phyloP scores from a whole-genome alignment of 2,888 invertebrate genomes.

The Phania funesta region DNA sequence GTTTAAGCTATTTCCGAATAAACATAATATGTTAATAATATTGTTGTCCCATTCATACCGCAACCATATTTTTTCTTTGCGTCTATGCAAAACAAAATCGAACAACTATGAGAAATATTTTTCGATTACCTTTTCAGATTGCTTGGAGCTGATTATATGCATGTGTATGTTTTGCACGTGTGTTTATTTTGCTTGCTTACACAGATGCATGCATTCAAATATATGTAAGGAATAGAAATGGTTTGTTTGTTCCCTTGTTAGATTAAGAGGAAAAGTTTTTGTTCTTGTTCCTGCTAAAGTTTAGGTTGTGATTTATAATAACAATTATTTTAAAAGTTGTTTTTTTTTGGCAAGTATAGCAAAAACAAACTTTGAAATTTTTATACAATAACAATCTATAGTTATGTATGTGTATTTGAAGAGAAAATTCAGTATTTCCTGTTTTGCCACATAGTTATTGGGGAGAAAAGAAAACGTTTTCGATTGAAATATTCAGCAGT shows the following conservation, averaged over 20 bases:
- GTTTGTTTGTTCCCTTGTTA: not conserved
- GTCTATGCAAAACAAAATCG: too few relatives aligned
- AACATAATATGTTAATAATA: too few relatives aligned
- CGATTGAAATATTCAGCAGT: not conserved
- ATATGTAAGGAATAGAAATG: not conserved
- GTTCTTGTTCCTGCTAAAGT: conserved; percentile 25
- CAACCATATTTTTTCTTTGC: too few relatives aligned
- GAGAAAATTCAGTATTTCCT: conserved; percentile 48
- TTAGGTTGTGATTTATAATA: conserved; percentile 62
- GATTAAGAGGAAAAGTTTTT: conserved; percentile 36
- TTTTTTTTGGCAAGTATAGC: not conserved
- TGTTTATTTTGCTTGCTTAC: conserved; percentile 6
- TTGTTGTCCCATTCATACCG: too few relatives aligned
- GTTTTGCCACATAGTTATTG: not conserved
- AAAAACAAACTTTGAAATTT: conserved; percentile 39
- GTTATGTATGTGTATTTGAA: not conserved
- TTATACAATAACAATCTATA: conserved; percentile 3
- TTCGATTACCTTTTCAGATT: not conserved
- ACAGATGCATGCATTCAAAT: not conserved
- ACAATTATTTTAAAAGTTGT: conserved; percentile 61
- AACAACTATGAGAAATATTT: too few relatives aligned
- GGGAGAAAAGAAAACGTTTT: not conserved
- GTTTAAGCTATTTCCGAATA: too few relatives aligned
- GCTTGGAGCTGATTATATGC: not conserved
- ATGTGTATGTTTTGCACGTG: not conserved